A percentile compares a stretch with the other conserved stretches of the same genome.
Conservation (phyloP, 1,140 invertebrate genomes). For the Drosophila serrata region DNA sequence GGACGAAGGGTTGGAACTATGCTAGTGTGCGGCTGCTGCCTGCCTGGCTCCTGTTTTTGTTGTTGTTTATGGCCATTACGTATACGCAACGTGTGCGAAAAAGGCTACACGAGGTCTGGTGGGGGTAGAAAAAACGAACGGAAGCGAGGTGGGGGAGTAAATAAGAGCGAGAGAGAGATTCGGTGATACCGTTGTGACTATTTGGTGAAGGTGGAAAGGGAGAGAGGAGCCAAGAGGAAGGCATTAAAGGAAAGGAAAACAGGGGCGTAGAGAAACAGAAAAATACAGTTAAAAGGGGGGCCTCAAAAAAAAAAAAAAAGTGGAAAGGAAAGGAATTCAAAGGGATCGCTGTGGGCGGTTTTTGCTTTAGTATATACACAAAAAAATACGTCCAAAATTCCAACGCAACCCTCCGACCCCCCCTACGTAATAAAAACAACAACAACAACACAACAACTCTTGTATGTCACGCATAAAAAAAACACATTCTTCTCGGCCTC, state of each 20-base stretch:
- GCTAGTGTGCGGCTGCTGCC: constrained; percentile 17
- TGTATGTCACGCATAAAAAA: constrained; percentile 72
- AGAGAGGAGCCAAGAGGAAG: background rate
- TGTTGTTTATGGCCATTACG: constrained; percentile 76
- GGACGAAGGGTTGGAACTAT: constrained; percentile 46
- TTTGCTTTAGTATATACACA: constrained; percentile 70
- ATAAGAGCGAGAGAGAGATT: constrained; percentile 31
- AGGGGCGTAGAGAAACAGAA: constrained; percentile 13
- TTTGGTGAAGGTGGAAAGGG: constrained; percentile 25
- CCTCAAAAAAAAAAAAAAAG: background rate
- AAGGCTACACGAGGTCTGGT: constrained; percentile 65
- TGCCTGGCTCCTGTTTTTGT: constrained; percentile 27
- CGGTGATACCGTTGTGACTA: constrained; percentile 49
- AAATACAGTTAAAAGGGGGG: constrained; percentile 5
- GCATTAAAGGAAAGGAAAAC: constrained; percentile 12
- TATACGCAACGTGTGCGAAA: constrained; percentile 80
- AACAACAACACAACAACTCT: constrained; percentile 42
- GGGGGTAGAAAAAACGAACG: constrained; percentile 9
- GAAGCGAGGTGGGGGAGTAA: constrained; percentile 6
- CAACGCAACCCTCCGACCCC: constrained; percentile 1
- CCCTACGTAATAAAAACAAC: constrained; percentile 19
- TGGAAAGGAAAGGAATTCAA: background rate
- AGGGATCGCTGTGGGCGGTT: constrained; percentile 1
- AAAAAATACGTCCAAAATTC: constrained; percentile 55
- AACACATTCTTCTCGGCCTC: constrained; percentile 29